Evolutionary conservation across 2,797 vertebrate species (phyloP).

Genomic region (Moxostoma hubbsi): DNA sequence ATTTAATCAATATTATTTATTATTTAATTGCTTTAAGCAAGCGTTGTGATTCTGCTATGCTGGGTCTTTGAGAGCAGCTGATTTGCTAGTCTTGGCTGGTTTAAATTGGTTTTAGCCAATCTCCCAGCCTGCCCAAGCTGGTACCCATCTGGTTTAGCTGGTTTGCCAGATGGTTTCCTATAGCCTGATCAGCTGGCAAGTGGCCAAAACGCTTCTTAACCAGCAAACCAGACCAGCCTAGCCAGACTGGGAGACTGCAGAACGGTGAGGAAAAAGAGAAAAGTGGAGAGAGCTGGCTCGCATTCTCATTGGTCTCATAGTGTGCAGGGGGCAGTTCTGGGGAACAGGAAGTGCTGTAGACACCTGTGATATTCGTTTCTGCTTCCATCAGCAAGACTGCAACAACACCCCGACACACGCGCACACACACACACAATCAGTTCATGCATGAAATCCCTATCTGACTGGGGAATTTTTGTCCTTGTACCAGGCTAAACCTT

Average conservation of each 20-base stretch:
- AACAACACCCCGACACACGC: conserved; percentile 3
- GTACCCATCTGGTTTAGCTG: too few species aligned
- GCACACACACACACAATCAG: background rate
- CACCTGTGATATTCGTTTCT: conserved; percentile 84
- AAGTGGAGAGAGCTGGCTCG: conserved; percentile 53
- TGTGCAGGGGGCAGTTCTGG: conserved; percentile 69
- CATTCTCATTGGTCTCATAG: conserved; percentile 61
- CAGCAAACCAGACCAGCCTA: too few species aligned
- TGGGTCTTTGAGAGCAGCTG: too few species aligned
- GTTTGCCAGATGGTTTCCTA: too few species aligned
- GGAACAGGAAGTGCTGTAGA: conserved; percentile 72
- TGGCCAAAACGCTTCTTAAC: too few species aligned
- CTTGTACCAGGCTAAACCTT: conserved; percentile 56
- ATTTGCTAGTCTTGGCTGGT: too few species aligned
- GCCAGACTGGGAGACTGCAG: background rate
- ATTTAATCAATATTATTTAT: too few species aligned
- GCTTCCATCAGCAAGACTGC: conserved; percentile 62
- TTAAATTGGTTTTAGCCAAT: too few species aligned
- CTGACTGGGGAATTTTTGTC: conserved; percentile 67
- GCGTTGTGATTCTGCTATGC: too few species aligned
- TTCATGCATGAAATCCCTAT: conserved; percentile 27
- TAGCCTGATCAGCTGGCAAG: too few species aligned
- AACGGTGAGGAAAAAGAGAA: conserved; percentile 10
- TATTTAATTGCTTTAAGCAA: too few species aligned
- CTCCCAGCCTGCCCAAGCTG: too few species aligned